These are phyloP conservation scores for Drosophila quasianomalipes DNA, from an alignment of 2,888 invertebrate genomes.

Conservation along the genomic window DNA sequence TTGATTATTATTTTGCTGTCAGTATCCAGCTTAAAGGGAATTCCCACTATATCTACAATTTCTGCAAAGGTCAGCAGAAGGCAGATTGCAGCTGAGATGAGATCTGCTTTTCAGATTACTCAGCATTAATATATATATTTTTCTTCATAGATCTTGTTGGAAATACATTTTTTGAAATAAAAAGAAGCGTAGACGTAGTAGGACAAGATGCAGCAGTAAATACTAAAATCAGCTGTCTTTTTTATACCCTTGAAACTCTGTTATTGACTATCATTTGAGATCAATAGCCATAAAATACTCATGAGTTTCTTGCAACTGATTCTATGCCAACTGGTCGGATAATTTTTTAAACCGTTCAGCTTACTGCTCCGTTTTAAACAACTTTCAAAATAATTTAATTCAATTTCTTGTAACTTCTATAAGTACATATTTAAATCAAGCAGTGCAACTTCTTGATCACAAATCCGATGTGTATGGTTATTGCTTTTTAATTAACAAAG, in stretches of 20 bases:
- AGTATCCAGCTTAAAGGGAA: not conserved
- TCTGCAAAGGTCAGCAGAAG: not conserved
- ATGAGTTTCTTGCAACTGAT: not conserved
- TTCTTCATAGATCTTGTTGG: not conserved
- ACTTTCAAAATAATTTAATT: not conserved
- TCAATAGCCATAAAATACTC: not conserved
- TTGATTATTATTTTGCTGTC: not conserved
- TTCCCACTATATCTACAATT: not conserved
- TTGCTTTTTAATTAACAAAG: not conserved
- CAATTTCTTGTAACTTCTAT: not conserved
- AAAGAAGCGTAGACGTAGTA: not conserved
- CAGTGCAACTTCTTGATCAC: not conserved
- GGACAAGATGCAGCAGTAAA: not conserved
- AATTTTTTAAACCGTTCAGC: not conserved
- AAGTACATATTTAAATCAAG: not conserved
- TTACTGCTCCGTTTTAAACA: not conserved
- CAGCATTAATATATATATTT: not conserved
- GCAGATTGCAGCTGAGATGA: not conserved
- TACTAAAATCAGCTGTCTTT: not conserved
- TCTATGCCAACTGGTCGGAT: not conserved
- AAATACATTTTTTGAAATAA: not conserved
- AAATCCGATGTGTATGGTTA: not conserved
- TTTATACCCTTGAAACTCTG: not conserved
- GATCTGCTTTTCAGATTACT: not conserved
- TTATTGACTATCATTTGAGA: not conserved